Conservation (phyloP, 2,113 vertebrate genomes). For the Hystrix brachyura region DNA sequence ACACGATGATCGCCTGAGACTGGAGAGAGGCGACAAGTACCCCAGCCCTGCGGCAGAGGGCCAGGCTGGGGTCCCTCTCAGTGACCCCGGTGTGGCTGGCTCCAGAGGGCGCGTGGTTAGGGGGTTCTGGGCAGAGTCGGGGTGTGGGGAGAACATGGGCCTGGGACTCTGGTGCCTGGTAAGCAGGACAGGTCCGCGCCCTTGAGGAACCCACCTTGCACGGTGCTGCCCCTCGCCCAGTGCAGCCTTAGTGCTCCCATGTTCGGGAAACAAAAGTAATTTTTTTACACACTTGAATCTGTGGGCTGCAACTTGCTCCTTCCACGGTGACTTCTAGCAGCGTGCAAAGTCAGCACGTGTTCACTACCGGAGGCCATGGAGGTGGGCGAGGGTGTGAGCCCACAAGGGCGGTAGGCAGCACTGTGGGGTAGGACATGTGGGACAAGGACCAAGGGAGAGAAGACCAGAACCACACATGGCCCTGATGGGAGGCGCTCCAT, state of each 20-base stretch:
- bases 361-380: not conserved
- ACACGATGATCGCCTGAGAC: rapidly evolving
- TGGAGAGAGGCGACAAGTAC: rapidly evolving
- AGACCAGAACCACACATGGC: not conserved
- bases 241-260: rapidly evolving
- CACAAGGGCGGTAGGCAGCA: rapidly evolving
- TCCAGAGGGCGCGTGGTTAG: rapidly evolving
- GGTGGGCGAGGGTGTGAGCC: not conserved
- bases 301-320: rapidly evolving
- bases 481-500: rapidly evolving
- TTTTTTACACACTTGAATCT: not conserved
- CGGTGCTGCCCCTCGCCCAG: rapidly evolving
- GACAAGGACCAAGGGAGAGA: rapidly evolving
- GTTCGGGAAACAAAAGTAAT: not conserved
- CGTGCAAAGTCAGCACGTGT: not conserved
- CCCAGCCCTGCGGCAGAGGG: not conserved
- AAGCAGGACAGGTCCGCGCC: rapidly evolving
- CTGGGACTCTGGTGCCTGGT: not conserved
- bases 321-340: no score
- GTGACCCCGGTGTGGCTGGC: rapidly evolving
- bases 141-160: not conserved
- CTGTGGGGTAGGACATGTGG: rapidly evolving
- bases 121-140: no score
- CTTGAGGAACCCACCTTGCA: not conserved
- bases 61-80: rapidly evolving